Conservation (phyloP, 2,113 vertebrate genomes). For the Colaptes auratus region DNA sequence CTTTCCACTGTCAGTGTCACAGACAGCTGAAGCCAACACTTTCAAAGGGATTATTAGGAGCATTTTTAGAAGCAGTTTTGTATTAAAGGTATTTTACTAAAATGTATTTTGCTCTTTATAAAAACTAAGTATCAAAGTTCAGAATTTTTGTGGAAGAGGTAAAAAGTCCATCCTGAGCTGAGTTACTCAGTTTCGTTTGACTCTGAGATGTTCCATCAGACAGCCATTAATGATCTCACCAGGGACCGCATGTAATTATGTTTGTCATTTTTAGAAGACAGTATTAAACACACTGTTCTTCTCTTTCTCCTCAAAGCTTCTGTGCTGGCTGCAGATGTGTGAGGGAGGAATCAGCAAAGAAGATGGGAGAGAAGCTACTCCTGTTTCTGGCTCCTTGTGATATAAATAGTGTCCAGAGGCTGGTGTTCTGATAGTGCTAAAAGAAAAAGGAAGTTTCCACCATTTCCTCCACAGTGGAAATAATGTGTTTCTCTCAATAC, state of each 20-base stretch:
- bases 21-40: neutral
- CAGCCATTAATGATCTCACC: neutral
- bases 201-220: neutral
- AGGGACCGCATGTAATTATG: neutral
- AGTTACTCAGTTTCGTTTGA: neutral
- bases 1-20: neutral
- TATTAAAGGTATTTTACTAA: neutral
- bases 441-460: neutral
- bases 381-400: neutral
- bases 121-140: neutral
- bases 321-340: neutral
- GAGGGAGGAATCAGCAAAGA: neutral
- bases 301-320: neutral
- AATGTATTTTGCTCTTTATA: neutral
- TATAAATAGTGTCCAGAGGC: neutral
- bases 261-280: neutral
- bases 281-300: neutral
- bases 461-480: neutral
- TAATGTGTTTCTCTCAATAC: neutral
- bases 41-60: neutral
- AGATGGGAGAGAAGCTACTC: neutral
- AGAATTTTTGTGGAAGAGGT: neutral
- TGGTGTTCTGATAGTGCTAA: neutral
- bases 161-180: neutral
- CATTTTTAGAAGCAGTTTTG: neutral